Conservation (phyloP, 1,140 invertebrate genomes). For the Drosophila tani region DNA sequence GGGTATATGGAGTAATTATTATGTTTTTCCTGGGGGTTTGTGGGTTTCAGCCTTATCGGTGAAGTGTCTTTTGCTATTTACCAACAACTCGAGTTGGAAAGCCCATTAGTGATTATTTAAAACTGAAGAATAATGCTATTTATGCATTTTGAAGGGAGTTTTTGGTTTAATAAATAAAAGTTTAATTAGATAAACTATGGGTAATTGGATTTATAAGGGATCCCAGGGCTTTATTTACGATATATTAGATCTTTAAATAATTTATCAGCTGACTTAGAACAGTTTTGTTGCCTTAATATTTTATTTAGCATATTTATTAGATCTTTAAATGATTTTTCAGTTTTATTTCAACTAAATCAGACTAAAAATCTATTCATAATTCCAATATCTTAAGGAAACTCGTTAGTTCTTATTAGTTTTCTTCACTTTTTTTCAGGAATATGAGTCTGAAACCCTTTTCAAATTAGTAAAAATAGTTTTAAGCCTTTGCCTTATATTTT, state of each 20-base stretch:
- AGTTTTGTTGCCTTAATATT: too few relatives aligned
- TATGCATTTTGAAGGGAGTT: too few relatives aligned
- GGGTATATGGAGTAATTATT: neutral
- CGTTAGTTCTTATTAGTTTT: neutral
- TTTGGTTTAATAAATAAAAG: too few relatives aligned
- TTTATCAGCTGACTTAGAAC: too few relatives aligned
- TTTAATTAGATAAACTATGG: too few relatives aligned
- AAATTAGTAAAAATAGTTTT: neutral
- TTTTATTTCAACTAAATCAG: neutral
- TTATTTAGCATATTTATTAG: neutral
- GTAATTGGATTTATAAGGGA: too few relatives aligned
- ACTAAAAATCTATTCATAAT: neutral
- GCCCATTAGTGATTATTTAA: neutral
- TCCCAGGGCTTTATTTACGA: too few relatives aligned
- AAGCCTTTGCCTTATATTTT: neutral
- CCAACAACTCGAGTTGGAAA: neutral
- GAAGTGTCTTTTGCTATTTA: neutral
- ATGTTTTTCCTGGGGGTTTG: neutral
- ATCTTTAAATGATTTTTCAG: neutral
- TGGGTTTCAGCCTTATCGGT: constrained; percentile 2
- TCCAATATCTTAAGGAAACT: neutral
- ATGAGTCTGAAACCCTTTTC: neutral
- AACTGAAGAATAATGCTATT: neutral
- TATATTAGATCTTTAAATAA: too few relatives aligned
- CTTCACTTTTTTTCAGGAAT: too few relatives aligned